Evolutionary conservation across 1,140 invertebrate species (phyloP), one percentile per base, ranked within the genome.

Genomic region (Neotoxoptera formosana): DNA sequence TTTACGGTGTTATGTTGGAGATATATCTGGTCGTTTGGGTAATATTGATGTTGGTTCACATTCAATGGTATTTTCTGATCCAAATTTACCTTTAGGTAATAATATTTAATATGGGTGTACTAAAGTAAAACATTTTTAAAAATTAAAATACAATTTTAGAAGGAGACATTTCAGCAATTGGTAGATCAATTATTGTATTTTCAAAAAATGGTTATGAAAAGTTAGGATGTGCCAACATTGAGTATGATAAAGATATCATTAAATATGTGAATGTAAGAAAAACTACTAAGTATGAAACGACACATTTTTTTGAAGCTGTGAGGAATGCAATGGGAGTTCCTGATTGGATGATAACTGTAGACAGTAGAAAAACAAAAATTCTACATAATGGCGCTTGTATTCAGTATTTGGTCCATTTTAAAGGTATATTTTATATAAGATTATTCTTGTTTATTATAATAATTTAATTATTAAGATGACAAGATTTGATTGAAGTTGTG

Each of bases 1-100:
- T 1, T 95, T 99, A 36, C 96, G 98, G 9, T 99, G 99, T 95
- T 97, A 99, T 94, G 97, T 99, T n/a, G 99, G 98, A 0, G 99
- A 99, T 95, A 95, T 99, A 86, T 98, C 98, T 4, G 97, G 97
- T 0, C 96, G 98, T 93, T 95, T 98, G 76, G 98, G 98, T 2
- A 97, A 97, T 1, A 98, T 99, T 93, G 97, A 97, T 94, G 96
- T 99, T 76, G 98, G 98, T 17, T 96, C 96, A 14, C 96, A 97
- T 89, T 96, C 98, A 93, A 96, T 96, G 94, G 96, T 99, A 93
- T 97, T 98, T 94, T 96, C 97, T 45, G 98, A 99, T 95, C 96
- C 97, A 11, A 99, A 98, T 95, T 97, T 99, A 88, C 98, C 98
- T 0, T 95, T 99, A 30, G 95, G 95, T 95, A 96, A 96, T 94